These are phyloP conservation scores for Rhinoptilus africanus DNA, from an alignment of 2,113 vertebrate genomes.

Conservation along the genomic window DNA sequence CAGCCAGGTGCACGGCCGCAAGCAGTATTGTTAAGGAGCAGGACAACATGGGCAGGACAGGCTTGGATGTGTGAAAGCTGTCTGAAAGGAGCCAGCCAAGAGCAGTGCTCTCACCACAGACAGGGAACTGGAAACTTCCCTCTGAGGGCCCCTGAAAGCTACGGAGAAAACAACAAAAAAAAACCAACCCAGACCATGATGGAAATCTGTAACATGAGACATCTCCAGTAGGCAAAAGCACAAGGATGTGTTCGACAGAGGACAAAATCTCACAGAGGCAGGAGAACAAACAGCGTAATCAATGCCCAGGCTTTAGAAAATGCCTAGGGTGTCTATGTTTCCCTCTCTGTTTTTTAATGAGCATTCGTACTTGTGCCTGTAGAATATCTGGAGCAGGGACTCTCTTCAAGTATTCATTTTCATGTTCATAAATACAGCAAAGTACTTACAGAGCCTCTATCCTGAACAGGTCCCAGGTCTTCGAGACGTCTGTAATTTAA, in stretches of 20 bases:
- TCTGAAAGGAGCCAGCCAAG: not conserved
- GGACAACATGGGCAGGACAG: not conserved
- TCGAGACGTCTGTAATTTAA: not conserved
- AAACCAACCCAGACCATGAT: not conserved
- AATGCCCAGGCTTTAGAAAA: not conserved
- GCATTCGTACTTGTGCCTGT: not conserved
- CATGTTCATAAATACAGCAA: not conserved
- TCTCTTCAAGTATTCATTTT: not conserved
- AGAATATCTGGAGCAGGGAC: not conserved
- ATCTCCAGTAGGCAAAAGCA: not conserved
- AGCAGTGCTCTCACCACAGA: not conserved
- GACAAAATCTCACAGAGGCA: not conserved
- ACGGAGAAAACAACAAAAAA: not conserved
- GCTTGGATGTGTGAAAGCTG: not conserved
- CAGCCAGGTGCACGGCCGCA: not conserved
- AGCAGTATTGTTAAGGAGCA: not conserved
- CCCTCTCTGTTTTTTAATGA: not conserved
- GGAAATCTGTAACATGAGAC: constrained; percentile 25
- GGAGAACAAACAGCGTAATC: not conserved
- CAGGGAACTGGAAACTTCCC: not conserved
- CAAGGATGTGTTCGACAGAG: not conserved
- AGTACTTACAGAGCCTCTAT: not conserved
- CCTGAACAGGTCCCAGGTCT: not conserved
- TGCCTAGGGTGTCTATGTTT: not conserved
- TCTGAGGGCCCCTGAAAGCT: not conserved